Conservation (phyloP, 2,797 vertebrate species). For the Rhynchotus rufescens region DNA sequence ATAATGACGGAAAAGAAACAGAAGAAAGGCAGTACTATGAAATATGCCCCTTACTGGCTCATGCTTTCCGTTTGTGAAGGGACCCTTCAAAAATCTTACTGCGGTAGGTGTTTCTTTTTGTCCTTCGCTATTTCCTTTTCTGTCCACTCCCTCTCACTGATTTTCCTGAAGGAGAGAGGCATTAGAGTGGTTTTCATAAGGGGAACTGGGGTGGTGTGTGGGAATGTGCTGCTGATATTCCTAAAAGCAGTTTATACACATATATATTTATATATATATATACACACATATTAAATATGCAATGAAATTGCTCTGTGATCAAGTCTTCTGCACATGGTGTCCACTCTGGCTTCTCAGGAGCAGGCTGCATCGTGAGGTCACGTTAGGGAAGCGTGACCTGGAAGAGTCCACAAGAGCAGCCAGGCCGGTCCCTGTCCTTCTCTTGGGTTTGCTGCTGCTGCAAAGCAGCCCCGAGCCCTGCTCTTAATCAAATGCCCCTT, state of each 20-base stretch:
- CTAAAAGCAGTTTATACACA: neutral
- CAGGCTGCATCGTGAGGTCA: neutral
- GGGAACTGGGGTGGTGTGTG: neutral
- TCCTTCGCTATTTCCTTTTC: neutral
- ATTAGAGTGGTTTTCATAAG: neutral
- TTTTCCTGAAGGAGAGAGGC: neutral
- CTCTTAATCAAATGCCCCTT: neutral
- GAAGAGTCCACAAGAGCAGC: neutral
- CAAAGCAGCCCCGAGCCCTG: neutral
- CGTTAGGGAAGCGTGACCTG: neutral
- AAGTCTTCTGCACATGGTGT: neutral
- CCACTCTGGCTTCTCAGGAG: neutral
- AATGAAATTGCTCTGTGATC: neutral
- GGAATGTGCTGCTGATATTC: neutral
- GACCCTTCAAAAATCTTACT: neutral
- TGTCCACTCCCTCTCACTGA: accelerated
- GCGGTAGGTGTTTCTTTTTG: neutral
- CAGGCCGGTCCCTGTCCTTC: neutral
- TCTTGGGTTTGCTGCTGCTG: neutral
- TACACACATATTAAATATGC: neutral
- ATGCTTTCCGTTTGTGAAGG: neutral
- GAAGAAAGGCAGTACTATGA: accelerated
- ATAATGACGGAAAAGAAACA: neutral
- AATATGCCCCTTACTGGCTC: neutral
- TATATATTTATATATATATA: neutral